Conservation (phyloP, 2,797 vertebrate genomes). For the Chromobotia macracanthus region DNA sequence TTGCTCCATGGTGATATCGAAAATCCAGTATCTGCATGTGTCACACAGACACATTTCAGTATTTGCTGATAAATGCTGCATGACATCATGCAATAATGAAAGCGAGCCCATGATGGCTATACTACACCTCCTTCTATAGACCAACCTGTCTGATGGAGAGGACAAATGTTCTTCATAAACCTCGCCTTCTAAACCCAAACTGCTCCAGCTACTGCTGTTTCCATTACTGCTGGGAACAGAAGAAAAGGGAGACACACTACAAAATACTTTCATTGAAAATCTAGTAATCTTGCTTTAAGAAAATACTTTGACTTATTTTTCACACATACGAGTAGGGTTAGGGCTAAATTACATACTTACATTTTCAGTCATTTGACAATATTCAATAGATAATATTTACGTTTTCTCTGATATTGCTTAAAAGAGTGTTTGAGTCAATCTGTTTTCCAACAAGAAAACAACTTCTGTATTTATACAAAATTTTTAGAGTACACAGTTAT, state of each 20-base stretch:
- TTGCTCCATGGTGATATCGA: constrained; percentile 45
- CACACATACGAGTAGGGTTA: too few relatives aligned
- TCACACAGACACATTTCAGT: constrained; percentile 65
- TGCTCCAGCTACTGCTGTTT: constrained; percentile 99
- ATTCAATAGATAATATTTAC: too few relatives aligned
- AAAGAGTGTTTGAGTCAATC: not conserved
- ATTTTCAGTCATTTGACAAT: too few relatives aligned
- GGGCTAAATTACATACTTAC: too few relatives aligned
- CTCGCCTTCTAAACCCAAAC: constrained; percentile 99
- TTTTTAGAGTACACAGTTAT: constrained; percentile 62
- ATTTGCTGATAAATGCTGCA: constrained; percentile 68
- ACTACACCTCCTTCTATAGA: constrained; percentile 74
- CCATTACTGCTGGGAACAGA: constrained; percentile 95
- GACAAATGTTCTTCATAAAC: constrained; percentile 95
- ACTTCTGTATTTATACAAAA: constrained; percentile 18
- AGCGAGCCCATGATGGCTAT: constrained; percentile 64
- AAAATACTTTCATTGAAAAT: constrained; percentile 35
- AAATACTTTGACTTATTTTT: not conserved
- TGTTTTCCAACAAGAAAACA: not conserved
- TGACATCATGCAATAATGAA: constrained; percentile 83
- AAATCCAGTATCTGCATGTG: constrained; percentile 52
- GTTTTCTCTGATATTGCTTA: too few relatives aligned
- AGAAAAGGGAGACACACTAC: constrained; percentile 67
- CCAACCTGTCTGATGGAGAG: constrained; percentile 98
- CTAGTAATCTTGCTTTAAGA: constrained; percentile 14